Evolutionary conservation across 2,113 vertebrate species (phyloP).

Genomic region (Pseudorhombus dupliciocellatus): DNA sequence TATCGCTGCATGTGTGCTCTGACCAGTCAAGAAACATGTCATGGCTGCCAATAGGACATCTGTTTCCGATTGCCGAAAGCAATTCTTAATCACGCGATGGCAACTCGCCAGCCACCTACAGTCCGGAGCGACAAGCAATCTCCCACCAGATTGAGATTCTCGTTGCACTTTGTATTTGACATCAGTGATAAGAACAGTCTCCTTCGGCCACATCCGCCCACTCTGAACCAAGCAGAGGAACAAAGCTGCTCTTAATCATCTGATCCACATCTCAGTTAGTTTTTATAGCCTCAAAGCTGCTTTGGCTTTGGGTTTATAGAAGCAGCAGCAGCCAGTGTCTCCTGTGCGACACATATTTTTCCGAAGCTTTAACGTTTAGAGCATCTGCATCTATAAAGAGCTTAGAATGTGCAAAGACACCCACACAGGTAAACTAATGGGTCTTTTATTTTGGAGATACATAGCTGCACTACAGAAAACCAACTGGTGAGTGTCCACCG

Average conservation of each 20-base stretch:
- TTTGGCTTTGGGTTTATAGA: background rate
- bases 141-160: slow-evolving; percentile 15
- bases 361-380: background rate
- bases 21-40: background rate
- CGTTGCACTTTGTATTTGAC: background rate
- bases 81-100: slow-evolving; percentile 31
- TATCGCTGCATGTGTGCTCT: background rate
- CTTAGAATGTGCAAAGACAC: background rate
- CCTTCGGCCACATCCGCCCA: background rate
- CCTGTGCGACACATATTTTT: background rate
- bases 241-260: slow-evolving; percentile 2
- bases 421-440: background rate
- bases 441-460: background rate
- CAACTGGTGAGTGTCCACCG: background rate
- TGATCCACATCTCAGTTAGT: slow-evolving; percentile 23
- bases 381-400: background rate
- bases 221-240: slow-evolving; percentile 1
- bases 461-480: background rate
- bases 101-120: slow-evolving; percentile 16
- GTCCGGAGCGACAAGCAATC: slow-evolving; percentile 43
- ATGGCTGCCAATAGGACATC: background rate
- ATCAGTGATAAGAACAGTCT: slow-evolving; percentile 1
- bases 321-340: background rate
- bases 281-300: slow-evolving; percentile 10
- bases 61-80: slow-evolving; percentile 37